phyloP scores from a whole-genome alignment of 2,888 invertebrate species.

The Campoplex capitator region DNA sequence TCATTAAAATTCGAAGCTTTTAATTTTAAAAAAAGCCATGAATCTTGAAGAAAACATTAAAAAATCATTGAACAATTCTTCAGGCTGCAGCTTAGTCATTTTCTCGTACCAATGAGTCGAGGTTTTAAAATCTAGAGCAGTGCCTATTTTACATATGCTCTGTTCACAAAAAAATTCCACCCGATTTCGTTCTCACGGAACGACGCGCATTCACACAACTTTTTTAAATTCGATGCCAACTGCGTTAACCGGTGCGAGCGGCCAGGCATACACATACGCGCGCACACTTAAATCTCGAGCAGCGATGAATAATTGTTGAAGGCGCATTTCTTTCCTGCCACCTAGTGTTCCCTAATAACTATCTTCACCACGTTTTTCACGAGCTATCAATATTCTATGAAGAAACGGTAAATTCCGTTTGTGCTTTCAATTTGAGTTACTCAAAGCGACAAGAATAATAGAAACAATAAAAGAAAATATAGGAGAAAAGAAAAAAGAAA shows the following conservation, averaged over 20 bases:
- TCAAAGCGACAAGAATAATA: slow-evolving; percentile 1
- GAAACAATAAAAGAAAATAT: not conserved
- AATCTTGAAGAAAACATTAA: not conserved
- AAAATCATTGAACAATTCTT: not conserved
- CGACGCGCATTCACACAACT: slow-evolving; percentile 43
- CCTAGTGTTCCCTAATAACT: slow-evolving; percentile 2
- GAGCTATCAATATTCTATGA: slow-evolving; percentile 19
- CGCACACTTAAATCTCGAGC: slow-evolving; percentile 23
- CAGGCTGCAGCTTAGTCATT: not conserved
- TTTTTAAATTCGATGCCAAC: slow-evolving; percentile 51
- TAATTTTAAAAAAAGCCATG: not conserved
- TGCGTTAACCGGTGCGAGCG: slow-evolving; percentile 55
- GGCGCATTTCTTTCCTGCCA: not conserved
- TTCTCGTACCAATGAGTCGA: not conserved
- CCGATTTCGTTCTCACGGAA: slow-evolving; percentile 45
- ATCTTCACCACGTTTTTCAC: slow-evolving; percentile 1
- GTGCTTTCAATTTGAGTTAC: not conserved
- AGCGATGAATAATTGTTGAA: slow-evolving; percentile 50
- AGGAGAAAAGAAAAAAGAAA: not conserved
- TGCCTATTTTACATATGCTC: not conserved
- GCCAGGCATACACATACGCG: not conserved
- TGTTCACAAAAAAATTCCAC: not conserved
- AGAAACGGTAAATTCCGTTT: slow-evolving; percentile 23
- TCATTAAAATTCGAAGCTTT: not conserved
- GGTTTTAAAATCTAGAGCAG: not conserved